Evolutionary conservation across 1,140 invertebrate genomes (phyloP), one percentile per base, ranked within the genome.

Genomic region (Hypothenemus hampei): DNA sequence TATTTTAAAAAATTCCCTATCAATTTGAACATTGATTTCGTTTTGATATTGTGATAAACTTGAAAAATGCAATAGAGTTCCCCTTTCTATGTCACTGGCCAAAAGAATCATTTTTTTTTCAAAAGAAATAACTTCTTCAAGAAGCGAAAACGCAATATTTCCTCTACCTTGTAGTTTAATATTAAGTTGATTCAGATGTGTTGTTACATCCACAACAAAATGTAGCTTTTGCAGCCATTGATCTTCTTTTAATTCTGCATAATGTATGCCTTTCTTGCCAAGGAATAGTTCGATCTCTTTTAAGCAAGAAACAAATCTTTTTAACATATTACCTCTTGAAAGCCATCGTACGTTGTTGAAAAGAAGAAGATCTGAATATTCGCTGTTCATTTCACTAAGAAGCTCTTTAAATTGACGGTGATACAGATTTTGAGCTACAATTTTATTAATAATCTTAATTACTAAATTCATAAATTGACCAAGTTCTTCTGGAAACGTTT

Each of bases 161-260:
- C 57, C 61, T 51, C 61, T 67, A 44, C 54, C 60, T 60, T 65
- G 54, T 37, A 62, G 61, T 59, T 68, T 68, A 47, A 52, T 41
- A 67, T 68, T 67, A 33, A 68, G 64, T 44, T 68, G 44, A 62
- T 66, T 67, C 59, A 67, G 46, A 58, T 66, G 41, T 44, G 48
- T 23, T 59, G 60, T 65, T 47, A 66, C 48, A 58, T 67, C 59
- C 46, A 67, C 62, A 57, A 65, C 59, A 50, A 68, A 60, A 55
- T 64, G 59, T 49, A 66, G 61, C 59, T 67, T 67, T 65, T 66
- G 64, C 39, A 67, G 46, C 60, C 61, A 67, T 52, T 63, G 57
- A 47, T 68, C 59, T 47, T 67, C 45, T 48, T 45, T 48, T 51
- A 67, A 59, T 65, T 69, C 60, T 35, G 59, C 56, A 51, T 61